Percentiles rank a stretch among this genome's conserved stretches.
phyloP scores from a whole-genome alignment of 2,888 invertebrate species.

The Limenitis camilla region DNA sequence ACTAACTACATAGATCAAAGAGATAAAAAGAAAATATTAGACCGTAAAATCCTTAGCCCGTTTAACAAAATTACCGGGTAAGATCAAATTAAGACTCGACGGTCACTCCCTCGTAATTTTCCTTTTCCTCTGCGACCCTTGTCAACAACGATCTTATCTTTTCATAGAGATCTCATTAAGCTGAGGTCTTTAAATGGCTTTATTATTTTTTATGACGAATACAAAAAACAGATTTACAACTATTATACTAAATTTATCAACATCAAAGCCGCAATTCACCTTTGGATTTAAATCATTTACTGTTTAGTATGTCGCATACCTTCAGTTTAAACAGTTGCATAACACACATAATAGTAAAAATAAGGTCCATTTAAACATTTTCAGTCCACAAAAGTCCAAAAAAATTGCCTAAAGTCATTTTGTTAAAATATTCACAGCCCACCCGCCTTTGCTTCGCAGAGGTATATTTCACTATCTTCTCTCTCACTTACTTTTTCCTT shows the following conservation, averaged over 20 bases:
- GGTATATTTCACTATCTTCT: no score
- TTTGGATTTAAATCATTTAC: no score
- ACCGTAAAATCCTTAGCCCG: slow-evolving; percentile 36
- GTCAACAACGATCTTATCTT: slow-evolving; percentile 42
- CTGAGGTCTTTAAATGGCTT: slow-evolving; percentile 35
- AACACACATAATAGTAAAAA: no score
- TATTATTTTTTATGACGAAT: slow-evolving; percentile 14
- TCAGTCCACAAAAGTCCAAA: no score
- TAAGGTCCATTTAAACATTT: no score
- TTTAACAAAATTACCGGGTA: slow-evolving; percentile 42
- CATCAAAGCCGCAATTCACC: no score
- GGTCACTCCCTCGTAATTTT: slow-evolving; percentile 57
- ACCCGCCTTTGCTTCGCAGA: no score
- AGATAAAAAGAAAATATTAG: slow-evolving; percentile 32
- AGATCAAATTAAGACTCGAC: slow-evolving; percentile 50
- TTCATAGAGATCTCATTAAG: slow-evolving; percentile 46
- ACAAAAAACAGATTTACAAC: background rate
- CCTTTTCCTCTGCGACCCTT: slow-evolving; percentile 52
- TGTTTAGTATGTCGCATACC: no score
- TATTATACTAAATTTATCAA: background rate
- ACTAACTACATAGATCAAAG: slow-evolving; percentile 25
- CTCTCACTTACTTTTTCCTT: no score
- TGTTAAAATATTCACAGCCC: no score
- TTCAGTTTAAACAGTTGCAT: no score
- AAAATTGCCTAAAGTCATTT: no score